These are phyloP conservation scores for Choreutis nemorana DNA, from an alignment of 2,888 invertebrate genomes.

Conservation along the genomic window DNA sequence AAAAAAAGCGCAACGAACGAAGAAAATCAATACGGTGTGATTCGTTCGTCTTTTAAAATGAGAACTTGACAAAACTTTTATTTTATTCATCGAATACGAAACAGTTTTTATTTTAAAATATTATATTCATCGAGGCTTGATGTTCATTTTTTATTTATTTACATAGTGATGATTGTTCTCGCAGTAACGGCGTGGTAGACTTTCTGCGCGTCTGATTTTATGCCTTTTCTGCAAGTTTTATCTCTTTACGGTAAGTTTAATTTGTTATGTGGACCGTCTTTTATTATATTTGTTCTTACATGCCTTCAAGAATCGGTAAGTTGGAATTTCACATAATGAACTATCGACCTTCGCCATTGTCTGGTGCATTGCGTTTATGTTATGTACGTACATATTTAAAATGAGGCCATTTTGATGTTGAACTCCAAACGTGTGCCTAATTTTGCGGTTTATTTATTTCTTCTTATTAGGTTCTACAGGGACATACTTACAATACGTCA, in stretches of 20 bases:
- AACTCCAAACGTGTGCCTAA: slow-evolving; percentile 3
- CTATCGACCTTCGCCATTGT: slow-evolving; percentile 66
- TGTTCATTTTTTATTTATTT: slow-evolving; percentile 67
- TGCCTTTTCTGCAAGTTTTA: slow-evolving; percentile 49
- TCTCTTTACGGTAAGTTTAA: slow-evolving; percentile 53
- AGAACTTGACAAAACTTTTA: slow-evolving; percentile 62
- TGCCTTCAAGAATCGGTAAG: slow-evolving; percentile 1
- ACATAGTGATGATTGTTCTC: slow-evolving; percentile 64
- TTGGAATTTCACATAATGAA: slow-evolving; percentile 30
- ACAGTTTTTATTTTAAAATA: slow-evolving; percentile 54
- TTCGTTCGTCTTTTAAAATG: slow-evolving; percentile 63
- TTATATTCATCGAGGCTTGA: slow-evolving; percentile 50
- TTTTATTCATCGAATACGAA: slow-evolving; percentile 53
- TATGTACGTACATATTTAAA: slow-evolving; percentile 22
- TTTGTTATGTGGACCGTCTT: too few relatives aligned
- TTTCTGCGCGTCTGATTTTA: slow-evolving; percentile 52
- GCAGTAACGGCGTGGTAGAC: slow-evolving; percentile 64
- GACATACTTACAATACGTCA: background rate
- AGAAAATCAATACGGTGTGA: slow-evolving; percentile 60
- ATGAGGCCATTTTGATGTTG: slow-evolving; percentile 20
- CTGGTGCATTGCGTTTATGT: slow-evolving; percentile 63
- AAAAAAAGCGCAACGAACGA: slow-evolving; percentile 28
- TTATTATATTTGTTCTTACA: slow-evolving; percentile 9
- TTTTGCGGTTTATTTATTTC: background rate
- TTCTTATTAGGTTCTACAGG: slow-evolving; percentile 4